Percentiles rank a stretch among this genome's conserved stretches.
These are phyloP conservation scores for Ophion ellenae DNA, from an alignment of 2,888 invertebrate genomes.

Conservation along the genomic window DNA sequence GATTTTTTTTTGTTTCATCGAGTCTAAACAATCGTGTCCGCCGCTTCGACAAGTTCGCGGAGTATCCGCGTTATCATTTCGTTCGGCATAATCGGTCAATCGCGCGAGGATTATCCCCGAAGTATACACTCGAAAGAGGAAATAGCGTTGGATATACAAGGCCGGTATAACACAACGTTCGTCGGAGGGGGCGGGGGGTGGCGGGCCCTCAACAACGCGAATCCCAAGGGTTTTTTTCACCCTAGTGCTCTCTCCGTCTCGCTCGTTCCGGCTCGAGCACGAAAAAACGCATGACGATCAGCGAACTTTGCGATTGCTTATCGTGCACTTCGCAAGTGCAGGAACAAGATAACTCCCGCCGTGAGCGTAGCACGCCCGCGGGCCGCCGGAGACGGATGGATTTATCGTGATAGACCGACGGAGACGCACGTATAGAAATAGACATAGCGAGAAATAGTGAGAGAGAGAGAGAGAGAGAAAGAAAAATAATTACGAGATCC, in stretches of 20 bases:
- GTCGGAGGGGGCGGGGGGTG: constrained; percentile 28
- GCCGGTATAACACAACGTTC: constrained; percentile 49
- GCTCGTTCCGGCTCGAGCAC: constrained; percentile 9
- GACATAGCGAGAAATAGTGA: constrained; percentile 24
- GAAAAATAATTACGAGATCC: constrained; percentile 34
- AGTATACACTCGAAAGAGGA: constrained; percentile 30
- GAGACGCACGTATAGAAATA: constrained; percentile 16
- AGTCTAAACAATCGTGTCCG: constrained; percentile 6
- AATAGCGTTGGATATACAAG: constrained; percentile 50
- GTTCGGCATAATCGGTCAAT: constrained; percentile 11
- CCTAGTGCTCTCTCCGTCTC: constrained; percentile 12
- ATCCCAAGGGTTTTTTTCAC: constrained; percentile 35
- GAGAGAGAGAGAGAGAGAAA: constrained; percentile 8
- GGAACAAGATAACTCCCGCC: constrained; percentile 31
- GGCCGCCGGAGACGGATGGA: constrained; percentile 57
- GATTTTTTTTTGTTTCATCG: constrained; percentile 30
- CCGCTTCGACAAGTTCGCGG: background rate
- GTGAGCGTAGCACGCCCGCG: constrained; percentile 69
- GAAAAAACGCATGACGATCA: constrained; percentile 40
- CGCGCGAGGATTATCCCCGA: constrained; percentile 34
- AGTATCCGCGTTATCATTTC: background rate
- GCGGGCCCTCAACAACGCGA: constrained; percentile 34
- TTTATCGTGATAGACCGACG: constrained; percentile 36
- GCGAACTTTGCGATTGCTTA: constrained; percentile 28
- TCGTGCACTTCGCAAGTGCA: constrained; percentile 44